phyloP scores from a whole-genome alignment of 2,888 invertebrate species.

The Cheilosia pagana region DNA sequence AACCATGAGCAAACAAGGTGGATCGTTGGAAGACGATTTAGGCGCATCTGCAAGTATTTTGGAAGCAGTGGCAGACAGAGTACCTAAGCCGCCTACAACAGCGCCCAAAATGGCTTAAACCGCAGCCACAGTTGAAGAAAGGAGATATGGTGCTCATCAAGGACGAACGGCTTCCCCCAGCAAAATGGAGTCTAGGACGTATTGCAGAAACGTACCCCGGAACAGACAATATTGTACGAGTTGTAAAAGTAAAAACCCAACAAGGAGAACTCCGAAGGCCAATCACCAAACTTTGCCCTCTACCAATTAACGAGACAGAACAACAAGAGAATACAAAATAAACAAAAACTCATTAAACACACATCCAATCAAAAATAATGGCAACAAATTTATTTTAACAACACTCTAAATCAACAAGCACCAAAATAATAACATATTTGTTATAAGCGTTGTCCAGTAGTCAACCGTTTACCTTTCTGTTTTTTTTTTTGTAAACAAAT shows the following conservation, averaged over 20 bases:
- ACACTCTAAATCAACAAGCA: neutral
- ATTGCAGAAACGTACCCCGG: neutral
- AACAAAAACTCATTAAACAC: neutral
- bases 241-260: neutral
- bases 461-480: neutral
- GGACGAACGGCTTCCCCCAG: neutral
- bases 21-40: neutral
- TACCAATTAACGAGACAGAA: neutral
- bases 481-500: neutral
- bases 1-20: neutral
- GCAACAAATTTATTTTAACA: too few relatives aligned
- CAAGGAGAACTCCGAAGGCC: neutral
- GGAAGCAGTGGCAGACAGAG: conserved; percentile 1
- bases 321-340: neutral
- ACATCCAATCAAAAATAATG: too few relatives aligned
- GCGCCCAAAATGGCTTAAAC: neutral
- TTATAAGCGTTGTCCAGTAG: neutral
- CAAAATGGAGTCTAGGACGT: neutral
- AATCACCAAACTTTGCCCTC: neutral
- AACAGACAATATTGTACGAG: too few relatives aligned
- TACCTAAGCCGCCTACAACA: neutral
- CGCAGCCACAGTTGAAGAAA: too few relatives aligned
- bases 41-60: neutral
- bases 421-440: neutral
- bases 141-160: neutral